Evolutionary conservation across 2,888 invertebrate species (phyloP).

Genomic region (Vanessa cardui): DNA sequence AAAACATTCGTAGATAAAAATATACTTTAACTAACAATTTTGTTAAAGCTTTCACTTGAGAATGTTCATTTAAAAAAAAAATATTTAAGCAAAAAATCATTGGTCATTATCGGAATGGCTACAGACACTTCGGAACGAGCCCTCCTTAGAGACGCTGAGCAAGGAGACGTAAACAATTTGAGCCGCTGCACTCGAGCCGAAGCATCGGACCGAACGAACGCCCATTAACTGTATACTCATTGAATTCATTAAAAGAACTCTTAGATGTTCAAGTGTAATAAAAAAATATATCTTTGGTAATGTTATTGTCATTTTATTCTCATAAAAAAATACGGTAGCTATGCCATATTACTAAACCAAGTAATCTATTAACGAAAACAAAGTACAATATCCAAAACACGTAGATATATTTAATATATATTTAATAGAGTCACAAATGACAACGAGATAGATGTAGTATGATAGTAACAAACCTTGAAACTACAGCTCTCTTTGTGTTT

Average conservation of each 20-base stretch:
- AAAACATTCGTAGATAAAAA: background rate
- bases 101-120: background rate
- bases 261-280: conserved; percentile 22
- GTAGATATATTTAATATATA: conserved; percentile 48
- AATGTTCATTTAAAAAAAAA: background rate
- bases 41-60: background rate
- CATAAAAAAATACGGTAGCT: background rate
- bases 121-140: conserved; percentile 2
- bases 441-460: conserved; percentile 16
- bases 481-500: conserved; percentile 34
- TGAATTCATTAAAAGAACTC: conserved; percentile 31
- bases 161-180: conserved; percentile 69
- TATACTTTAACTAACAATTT: background rate
- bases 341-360: background rate
- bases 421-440: conserved; percentile 57
- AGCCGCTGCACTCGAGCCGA: conserved; percentile 43
- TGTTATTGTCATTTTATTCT: too few species aligned
- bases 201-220: conserved; percentile 33
- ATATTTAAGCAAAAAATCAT: background rate
- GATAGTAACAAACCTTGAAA: conserved; percentile 53
- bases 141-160: conserved; percentile 23
- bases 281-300: background rate
- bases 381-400: background rate
- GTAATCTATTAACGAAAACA: background rate
- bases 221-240: conserved; percentile 37